Base-by-base conservation (phyloP, 2,113 vertebrate genomes). In the Marmota monax region DNA sequence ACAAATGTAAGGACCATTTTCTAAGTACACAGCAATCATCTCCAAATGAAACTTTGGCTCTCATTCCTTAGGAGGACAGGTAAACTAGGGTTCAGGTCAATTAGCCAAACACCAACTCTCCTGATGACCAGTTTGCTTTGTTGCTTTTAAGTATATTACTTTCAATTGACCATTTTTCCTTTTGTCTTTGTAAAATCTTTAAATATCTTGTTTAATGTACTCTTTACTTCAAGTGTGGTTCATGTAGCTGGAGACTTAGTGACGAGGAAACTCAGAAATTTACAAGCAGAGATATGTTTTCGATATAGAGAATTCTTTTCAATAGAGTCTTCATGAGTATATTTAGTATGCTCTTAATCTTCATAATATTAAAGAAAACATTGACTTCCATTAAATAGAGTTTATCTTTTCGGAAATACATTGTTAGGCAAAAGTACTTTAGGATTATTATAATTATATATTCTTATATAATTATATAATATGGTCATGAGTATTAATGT, bases 401-500 rank as follows among this genome's bases (percentile, higher is more conserved):
- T 51, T 78, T 69, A 42, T 93, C 27, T 87, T 56, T 73, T 88
- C 3, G 22, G 53, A 10, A 88, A 73, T 51, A 45, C 6, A 39
- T 92, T 82, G 4, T 51, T 67, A 73, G 67, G 10, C 39, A 20
- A 82, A 82, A 65, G n/a, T 92, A 74, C 73, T 94, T 91, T 76
- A 90, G 6, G n/a, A 48, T 18, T 37, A n/a, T 32, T 48, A 77
- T 25, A 17, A 39, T 70, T 89, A 58, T 34, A 18, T 45, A 20
- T 88, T 27, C 53, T 61, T 85, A 39, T 77, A 3, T 65, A 90
- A 45, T 32, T 89, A 51, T 7, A 80, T 89, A 45, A 53, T 63
- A 56, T 84, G 1, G 80, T 84, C 17, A 67, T 72, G 58, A 89
- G 7, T 74, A 48, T 65, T 90, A 92, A 45, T 51, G 10, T 42